Base-by-base conservation (phyloP, 1,140 invertebrate species). In the Eciton burchellii region DNA sequence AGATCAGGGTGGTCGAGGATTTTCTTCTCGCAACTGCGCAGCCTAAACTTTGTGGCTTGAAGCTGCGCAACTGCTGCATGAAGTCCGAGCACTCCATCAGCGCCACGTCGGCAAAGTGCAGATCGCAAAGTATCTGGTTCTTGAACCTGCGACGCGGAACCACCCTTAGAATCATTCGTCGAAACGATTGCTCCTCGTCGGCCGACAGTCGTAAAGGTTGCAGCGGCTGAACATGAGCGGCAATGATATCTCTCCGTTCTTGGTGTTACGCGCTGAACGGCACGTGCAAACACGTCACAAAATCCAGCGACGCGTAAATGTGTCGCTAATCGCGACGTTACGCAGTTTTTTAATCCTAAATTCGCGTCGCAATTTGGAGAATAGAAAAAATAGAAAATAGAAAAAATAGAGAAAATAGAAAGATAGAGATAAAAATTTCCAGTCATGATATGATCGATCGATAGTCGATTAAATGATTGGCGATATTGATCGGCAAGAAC, bases 1-100 rank as follows among this genome's bases (percentile, higher is more conserved):
- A 99, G 91, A 98, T 98, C 86, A 99, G 95, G 4, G 98, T 99
- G 49, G 98, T 99, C 86, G 98, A 98, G 87, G 97, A 97, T 93
- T 98, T 98, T 92, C 98, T 95, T 90, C 98, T 95, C 54, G 98
- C 98, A 88, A 98, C 97, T 87, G 98, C 98, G 95, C 98, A 98
- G 92, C 98, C 98, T 91, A 99, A 95, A 90, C 97, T 98, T 95
- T 98, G 98, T 84, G 98, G 97, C 94, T 99, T 99, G 95, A 99
- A 99, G 95, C 97, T 97, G 89, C 98, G 96, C 91, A 99, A 95
- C 94, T 99, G 98, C 94, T 98, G 97, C 97, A 99, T 98, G 94
- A 98, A 99, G 95, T 98, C 98, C 77, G 97, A 98, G 95, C 97
- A 98, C 96, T 98, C 98, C 97, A 98, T 98, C 89, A 98, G 97